phyloP scores from a whole-genome alignment of 2,888 invertebrate species.

The Hololepta plana region DNA sequence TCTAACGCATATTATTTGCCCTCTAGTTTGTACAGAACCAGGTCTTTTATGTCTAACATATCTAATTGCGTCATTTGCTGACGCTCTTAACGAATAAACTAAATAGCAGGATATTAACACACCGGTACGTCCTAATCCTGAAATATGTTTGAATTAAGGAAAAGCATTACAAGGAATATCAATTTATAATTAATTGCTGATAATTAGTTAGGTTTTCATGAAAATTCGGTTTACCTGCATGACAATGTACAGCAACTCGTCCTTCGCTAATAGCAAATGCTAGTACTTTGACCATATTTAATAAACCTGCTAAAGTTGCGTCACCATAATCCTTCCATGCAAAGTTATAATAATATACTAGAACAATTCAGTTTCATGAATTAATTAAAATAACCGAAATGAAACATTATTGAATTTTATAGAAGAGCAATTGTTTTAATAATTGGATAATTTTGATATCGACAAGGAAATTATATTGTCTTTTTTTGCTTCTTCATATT shows the following conservation, averaged over 20 bases:
- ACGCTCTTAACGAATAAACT: slow-evolving; percentile 57
- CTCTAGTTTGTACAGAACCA: slow-evolving; percentile 63
- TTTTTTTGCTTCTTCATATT: too few species aligned
- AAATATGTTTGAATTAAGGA: too few species aligned
- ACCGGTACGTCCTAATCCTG: slow-evolving; percentile 68
- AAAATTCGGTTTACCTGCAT: slow-evolving; percentile 43
- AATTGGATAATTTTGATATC: too few species aligned
- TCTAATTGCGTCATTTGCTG: slow-evolving; percentile 63
- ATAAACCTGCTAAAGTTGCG: slow-evolving; percentile 52
- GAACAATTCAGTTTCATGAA: slow-evolving; percentile 12
- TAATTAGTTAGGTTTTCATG: slow-evolving; percentile 1
- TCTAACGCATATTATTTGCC: slow-evolving; percentile 64
- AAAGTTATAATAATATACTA: slow-evolving; percentile 84
- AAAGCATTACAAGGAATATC: too few species aligned
- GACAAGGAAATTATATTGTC: too few species aligned
- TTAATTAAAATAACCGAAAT: slow-evolving; percentile 1
- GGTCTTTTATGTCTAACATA: slow-evolving; percentile 60
- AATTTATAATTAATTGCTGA: neutral
- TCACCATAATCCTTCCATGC: slow-evolving; percentile 76
- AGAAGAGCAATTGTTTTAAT: too few species aligned
- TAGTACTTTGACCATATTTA: slow-evolving; percentile 82
- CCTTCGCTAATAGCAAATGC: slow-evolving; percentile 70
- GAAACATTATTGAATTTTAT: too few species aligned
- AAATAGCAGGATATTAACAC: slow-evolving; percentile 76
- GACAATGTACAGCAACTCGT: slow-evolving; percentile 72